Evolutionary conservation across 2,797 vertebrate species (phyloP).

Genomic region (Vireo griseus): DNA sequence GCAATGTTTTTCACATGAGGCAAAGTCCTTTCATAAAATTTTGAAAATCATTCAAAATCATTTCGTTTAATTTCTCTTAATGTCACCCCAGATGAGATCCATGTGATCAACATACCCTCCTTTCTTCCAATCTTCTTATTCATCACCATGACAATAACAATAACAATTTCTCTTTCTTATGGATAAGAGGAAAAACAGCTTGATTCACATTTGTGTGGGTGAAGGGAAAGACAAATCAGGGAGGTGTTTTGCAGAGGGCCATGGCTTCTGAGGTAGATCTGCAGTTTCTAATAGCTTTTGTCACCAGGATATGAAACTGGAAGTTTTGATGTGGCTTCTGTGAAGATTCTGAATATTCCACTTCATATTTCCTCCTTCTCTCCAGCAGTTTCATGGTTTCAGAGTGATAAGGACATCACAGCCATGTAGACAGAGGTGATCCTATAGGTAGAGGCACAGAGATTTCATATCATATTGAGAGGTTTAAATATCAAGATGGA

Average conservation of each 20-base stretch:
- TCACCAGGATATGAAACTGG: background rate
- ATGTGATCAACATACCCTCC: background rate
- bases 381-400: background rate
- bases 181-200: conserved; percentile 1
- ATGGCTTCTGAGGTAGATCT: background rate
- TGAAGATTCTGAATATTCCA: background rate
- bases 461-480: conserved; percentile 6
- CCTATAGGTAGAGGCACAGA: background rate
- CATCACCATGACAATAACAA: conserved; percentile 11
- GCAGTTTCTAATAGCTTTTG: background rate
- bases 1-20: background rate
- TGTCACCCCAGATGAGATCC: background rate
- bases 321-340: background rate
- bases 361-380: background rate
- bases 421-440: background rate
- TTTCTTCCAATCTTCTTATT: conserved; percentile 17
- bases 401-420: background rate
- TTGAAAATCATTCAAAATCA: background rate
- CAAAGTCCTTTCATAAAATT: background rate
- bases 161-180: conserved; percentile 10
- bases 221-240: background rate
- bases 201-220: background rate
- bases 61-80: background rate
- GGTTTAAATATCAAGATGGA: conserved; percentile 44
- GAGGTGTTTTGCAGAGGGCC: background rate